These are phyloP conservation scores for Agriopis aurantiaria DNA, from an alignment of 2,888 invertebrate genomes.

Conservation along the genomic window DNA sequence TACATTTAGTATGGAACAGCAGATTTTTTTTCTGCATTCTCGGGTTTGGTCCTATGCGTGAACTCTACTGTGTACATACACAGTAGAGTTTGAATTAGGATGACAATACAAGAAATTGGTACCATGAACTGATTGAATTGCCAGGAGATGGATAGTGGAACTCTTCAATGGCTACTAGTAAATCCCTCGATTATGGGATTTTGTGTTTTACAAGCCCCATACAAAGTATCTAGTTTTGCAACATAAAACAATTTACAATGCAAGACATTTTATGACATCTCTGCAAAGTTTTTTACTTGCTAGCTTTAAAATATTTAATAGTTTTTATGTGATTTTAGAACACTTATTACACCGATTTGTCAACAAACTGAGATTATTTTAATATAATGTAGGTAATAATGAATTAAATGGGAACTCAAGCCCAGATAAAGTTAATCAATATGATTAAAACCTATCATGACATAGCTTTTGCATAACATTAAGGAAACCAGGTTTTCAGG, in stretches of 20 bases:
- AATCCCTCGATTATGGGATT: no score
- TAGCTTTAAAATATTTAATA: not conserved
- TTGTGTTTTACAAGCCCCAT: no score
- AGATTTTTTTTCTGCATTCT: no score
- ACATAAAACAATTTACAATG: not conserved
- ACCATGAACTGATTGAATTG: no score
- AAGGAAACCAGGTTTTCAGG: conserved; percentile 2
- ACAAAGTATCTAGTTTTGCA: not conserved
- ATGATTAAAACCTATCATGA: conserved; percentile 2
- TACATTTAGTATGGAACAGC: no score
- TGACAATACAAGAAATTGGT: not conserved
- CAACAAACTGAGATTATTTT: no score
- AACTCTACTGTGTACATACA: not conserved
- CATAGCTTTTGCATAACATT: conserved; percentile 1
- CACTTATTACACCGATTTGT: no score
- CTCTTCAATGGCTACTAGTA: no score
- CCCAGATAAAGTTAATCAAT: not conserved
- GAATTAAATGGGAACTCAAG: not conserved
- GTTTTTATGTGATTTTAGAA: not conserved
- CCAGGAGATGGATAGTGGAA: no score
- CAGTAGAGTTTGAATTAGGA: not conserved
- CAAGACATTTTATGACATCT: no score
- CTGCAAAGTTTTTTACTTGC: not conserved
- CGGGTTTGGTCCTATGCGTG: no score
- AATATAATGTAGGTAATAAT: not conserved